Evolutionary conservation across 1,140 invertebrate species (phyloP), one percentile per base, ranked within the genome.

Genomic region (Brachionus asplanchnoidis): DNA sequence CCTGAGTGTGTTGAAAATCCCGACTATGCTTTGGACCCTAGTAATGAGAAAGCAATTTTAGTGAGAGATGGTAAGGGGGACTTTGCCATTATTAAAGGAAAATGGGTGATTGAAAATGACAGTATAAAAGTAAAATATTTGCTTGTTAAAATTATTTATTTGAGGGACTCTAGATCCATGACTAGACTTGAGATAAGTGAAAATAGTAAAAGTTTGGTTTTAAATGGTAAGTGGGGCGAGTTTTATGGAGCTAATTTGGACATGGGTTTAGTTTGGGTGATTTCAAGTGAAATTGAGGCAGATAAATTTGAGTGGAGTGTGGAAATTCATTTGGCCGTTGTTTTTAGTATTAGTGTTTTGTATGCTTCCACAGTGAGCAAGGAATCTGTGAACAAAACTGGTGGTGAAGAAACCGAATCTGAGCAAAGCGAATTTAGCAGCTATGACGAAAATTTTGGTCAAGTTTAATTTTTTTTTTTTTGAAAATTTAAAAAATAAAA

Each of bases 61-160:
- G n/a, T 73, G n/a, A 73, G 68, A 42, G 68, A 73, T 17, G 17
- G 32, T 8, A 42, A 42, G 12, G 68, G 68, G 0, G 68, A 73
- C 20, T 73, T 73, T 73, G 68, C 36, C n/a, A 20, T 73, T 44
- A 42, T 73, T 9, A 73, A 44, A 46, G 68, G 68, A 73, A 73
- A 73, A 73, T 73, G 68, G 68, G 32, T 8, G 7, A 17, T 56
- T 11, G 5, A 8, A 50, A 50, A 50, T 11, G 44, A 53, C 46
- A 14, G 1, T 6, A 23, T 20, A 26, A 23, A 9, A 26, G 6
- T 53, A 6, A 53, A 53, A 14, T 1, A 17, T 60, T 60, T 60
- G 53, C n/a, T 60, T 5, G 20, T 60, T 7, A 60, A 9, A 8
- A 60, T 60, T 60, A 20, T 60, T 20, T 60, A 20, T 26, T 60